phyloP scores from a whole-genome alignment of 2,888 invertebrate genomes.

The Synergus itoensis region DNA sequence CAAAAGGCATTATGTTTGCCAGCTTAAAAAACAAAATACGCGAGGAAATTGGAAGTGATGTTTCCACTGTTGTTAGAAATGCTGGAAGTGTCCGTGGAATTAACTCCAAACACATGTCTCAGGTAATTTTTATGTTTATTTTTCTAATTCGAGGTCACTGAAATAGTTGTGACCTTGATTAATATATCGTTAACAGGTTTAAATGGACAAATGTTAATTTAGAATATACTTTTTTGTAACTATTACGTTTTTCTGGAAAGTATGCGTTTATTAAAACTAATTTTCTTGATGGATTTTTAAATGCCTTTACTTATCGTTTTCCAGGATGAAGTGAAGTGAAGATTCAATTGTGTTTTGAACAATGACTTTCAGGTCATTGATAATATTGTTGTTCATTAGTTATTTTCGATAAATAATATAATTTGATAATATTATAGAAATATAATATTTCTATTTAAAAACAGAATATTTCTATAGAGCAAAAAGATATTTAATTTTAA shows the following conservation, averaged over 20 bases:
- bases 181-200: too few species aligned
- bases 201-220: background rate
- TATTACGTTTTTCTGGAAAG: background rate
- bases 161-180: slow-evolving; percentile 8
- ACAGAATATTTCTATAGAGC: too few species aligned
- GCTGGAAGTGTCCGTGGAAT: slow-evolving; percentile 71
- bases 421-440: too few species aligned
- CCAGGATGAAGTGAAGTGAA: background rate
- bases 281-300: background rate
- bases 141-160: background rate
- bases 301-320: background rate
- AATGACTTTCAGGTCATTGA: slow-evolving; percentile 25
- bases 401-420: background rate
- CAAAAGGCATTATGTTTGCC: slow-evolving; percentile 84
- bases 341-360: background rate
- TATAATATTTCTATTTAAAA: too few species aligned
- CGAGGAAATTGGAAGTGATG: slow-evolving; percentile 92
- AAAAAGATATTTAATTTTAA: too few species aligned
- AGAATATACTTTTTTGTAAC: background rate
- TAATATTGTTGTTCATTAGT: slow-evolving; percentile 15
- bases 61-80: slow-evolving; percentile 79
- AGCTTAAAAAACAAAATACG: slow-evolving; percentile 93
- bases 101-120: slow-evolving; percentile 72
- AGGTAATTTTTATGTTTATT: slow-evolving; percentile 63
- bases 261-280: background rate